These are phyloP conservation scores for Ochotona princeps DNA, from an alignment of 2,113 vertebrate genomes.

Conservation along the genomic window DNA sequence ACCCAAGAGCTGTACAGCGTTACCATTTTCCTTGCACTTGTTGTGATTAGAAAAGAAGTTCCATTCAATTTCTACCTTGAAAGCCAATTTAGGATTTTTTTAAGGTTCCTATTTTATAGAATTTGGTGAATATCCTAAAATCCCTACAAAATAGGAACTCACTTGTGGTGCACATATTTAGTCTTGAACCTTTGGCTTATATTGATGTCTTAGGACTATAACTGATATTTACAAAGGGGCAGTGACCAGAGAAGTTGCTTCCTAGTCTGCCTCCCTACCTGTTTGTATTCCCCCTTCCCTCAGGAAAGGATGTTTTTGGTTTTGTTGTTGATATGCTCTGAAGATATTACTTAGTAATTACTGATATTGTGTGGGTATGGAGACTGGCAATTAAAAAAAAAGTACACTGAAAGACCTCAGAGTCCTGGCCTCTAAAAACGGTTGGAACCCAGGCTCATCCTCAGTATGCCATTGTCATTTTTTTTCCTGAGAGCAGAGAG, in stretches of 20 bases:
- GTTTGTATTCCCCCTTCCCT: background rate
- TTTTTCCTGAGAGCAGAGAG: background rate
- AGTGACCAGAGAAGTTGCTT: background rate
- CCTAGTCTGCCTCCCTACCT: background rate
- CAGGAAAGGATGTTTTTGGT: background rate
- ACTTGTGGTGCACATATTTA: constrained; percentile 12
- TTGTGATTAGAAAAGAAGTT: constrained; percentile 42
- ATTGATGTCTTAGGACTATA: background rate
- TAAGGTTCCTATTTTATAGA: background rate
- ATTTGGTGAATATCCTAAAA: constrained; percentile 28
- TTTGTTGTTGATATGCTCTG: background rate
- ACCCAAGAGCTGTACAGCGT: constrained; percentile 6
- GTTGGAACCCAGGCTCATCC: too few species aligned
- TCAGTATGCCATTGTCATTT: background rate
- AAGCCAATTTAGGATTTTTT: background rate
- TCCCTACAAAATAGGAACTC: constrained; percentile 1
- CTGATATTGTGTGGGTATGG: background rate
- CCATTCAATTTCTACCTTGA: constrained; percentile 52
- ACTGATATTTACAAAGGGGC: background rate
- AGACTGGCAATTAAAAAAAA: background rate
- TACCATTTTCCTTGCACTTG: constrained; percentile 48
- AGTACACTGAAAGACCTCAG: background rate
- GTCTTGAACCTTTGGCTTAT: background rate
- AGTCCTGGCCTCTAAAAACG: background rate
- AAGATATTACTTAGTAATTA: background rate